Evolutionary conservation across 1,140 invertebrate species (phyloP), one percentile per base, ranked within the genome.

Genomic region (Periplaneta americana): DNA sequence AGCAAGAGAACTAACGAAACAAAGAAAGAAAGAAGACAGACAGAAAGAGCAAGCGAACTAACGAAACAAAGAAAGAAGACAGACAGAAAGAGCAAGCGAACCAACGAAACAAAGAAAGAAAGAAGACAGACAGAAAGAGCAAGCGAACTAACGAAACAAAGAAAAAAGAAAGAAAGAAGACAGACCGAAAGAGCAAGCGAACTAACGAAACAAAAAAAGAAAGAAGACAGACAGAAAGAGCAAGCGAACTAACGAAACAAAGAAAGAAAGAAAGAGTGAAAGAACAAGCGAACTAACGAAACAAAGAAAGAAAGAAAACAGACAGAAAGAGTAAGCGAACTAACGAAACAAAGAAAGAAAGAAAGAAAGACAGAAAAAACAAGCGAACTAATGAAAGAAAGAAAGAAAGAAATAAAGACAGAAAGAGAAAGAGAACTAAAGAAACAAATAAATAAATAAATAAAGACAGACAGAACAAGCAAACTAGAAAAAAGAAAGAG

Each of bases 371-470:
- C 31, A 39, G 82, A 80, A 34, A 18, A 66, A 75, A 36, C 18
- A 57, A 79, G 34, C 35, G 78, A 34, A 48, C 18, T 5, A 75
- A 77, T 75, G 74, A 74, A 31, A 74, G 37, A 33, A 78, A 78
- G 74, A 34, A 76, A 37, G 82, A 74, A 35, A 78, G 34, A 82
- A 48, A 33, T 32, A 32, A 66, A 75, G 22, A 48, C 57, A 57
- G 78, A 80, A 81, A 28, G 78, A 79, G 28, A 34, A 78, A 75
- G 78, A 78, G 37, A 80, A 75, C 8, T 15, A 80, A 22, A 81
- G 76, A 80, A 75, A 33, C 15, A 28, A 34, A 81, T 33, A 37
- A 37, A 66, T 79, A 82, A 33, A 34, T 6, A 78, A 33, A 66
- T 31, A 48, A 48, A 34, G 34, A 80, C 13, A 32, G 76, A 33